Base-by-base conservation (phyloP, 2,113 vertebrate species). In the Passer domesticus region DNA sequence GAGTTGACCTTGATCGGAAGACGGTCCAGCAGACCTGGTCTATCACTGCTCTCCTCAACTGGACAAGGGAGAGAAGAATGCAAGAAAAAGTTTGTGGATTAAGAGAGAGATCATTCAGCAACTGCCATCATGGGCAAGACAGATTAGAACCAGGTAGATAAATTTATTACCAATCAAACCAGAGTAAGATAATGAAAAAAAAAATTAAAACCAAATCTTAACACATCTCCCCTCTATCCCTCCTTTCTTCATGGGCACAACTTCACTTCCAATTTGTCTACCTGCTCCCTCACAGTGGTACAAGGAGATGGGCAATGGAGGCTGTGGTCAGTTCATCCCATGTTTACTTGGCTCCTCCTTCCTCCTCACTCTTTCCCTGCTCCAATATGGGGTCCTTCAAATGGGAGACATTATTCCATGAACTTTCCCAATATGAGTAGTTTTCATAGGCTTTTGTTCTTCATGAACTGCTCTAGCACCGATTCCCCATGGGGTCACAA, bases 51-150 rank as follows among this genome's bases (percentile, higher is more conserved):
- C 2, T 44, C 5, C n/a, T 81, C 31, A 52, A 2, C 17, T 46
- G 28, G 24, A 64, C 49, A 59, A 12, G 5, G 4, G 21, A 77
- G 6, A 52, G 15, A 43, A 63, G 39, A 76, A 33, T 31, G 22
- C 1, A 7, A 18, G 0, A 4, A 72, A 83, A 76, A 31, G 1
- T 47, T 58, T 3, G 0, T 31, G 24, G 11, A 11, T 53, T 4
- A 3, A 81, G 30, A 46, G 9, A 44, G 9, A 66, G 3, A 59
- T 59, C 7, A n/a, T 7, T 58, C 49, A 37, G 6, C 19, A 70
- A 3, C 13, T 80, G 15, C 24, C 3, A 1, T 21, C 10, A n/a
- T 0, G 5, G 19, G 25, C 10, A 79, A 41, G 27, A 8, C 12
- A 58, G 37, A 52, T 41, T 52, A 6, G 6, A 43, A 37, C 10